Evolutionary conservation across 2,888 invertebrate genomes (phyloP), one percentile per base, ranked within the genome.

Genomic region (Aphodius sticticus): DNA sequence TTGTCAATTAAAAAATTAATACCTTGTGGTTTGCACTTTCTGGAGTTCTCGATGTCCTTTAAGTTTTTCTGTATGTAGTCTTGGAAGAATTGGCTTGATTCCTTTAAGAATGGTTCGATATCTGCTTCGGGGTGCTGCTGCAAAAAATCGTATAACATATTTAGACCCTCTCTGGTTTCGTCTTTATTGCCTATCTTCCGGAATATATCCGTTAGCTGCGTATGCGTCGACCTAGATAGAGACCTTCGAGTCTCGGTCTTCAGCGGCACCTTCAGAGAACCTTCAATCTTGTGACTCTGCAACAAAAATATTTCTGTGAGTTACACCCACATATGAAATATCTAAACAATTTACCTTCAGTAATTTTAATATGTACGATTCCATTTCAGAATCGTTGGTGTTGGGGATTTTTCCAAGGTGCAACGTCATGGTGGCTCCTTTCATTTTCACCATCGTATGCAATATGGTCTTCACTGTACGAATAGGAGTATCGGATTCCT

Each of bases 401-500:
- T 95, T 93, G 0, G 94, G 94, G 88, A 96, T 94, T 87, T 93
- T 94, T 26, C 93, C 93, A 77, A 96, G 91, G 88, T 97, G 95
- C 85, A 93, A 93, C 84, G 96, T 92, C 84, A 97, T 95, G 77
- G 94, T 93, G 79, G 93, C 93, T 4, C 97, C 97, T 88, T 96
- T 96, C 84, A 95, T 93, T 90, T 96, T 96, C 79, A 96, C 96
- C 91, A 97, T 93, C 78, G 96, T 95, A 89, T 98, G 97, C 78
- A 99, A 92, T 83, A 99, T 93, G 0, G 99, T 99, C 90, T 98
- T 98, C 76, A 99, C 94, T 14, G 99, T 99, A 86, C 96, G 92
- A 84, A 96, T 90, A 0, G 97, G 98, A n/a, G 96, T 96, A 87
- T 98, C 98, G 26, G 93, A 92, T 0, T 94, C 92, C 84, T 95